Evolutionary conservation across 35 echinoderm and acorn worm genomes (phyloP), one percentile per base, ranked within the genome.

Genomic region (Stichopus chloronotus): DNA sequence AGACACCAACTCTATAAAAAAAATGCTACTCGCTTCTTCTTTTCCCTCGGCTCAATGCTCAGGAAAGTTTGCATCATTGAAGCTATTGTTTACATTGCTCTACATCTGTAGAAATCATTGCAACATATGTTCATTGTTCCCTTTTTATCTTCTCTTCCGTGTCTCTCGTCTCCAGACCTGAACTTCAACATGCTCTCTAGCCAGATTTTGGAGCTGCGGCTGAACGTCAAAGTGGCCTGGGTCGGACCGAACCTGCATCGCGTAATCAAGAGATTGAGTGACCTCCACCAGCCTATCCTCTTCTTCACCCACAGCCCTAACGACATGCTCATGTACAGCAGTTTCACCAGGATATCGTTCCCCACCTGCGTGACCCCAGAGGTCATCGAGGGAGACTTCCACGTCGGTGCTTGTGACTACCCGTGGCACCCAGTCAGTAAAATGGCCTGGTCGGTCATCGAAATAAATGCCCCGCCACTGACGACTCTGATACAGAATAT

Each of bases 201-300:
- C 65, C 92, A 93, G 53, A 87, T 93, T 10, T 57, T 76, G 22
- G 21, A 79, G 57, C 63, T 93, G 25, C 76, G 69, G 12, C 69
- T 93, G 59, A 74, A 69, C 25, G 92, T 93, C 22, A 93, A 57
- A 9, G 82, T 93, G 11, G 83, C 65, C n/a, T 93, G 92, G 92
- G 82, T 93, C 17, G 92, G 92, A 25, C 92, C 92, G 3, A 78
- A 72, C 17, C 82, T 93, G 5, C 30, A 59, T 9, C 19, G 55
- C 55, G 17, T 86, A 6, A 68, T 93, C 53, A 71, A 53, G 8
- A 55, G 78, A 60, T 54, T 84, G 63, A 59, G 24, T 12, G 65
- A 74, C 63, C 78, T 57, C 55, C 20, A 86, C 2, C 92, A 87
- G 63, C 92, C 92, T 4, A 68, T 93, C 5, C 92, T 93, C 22